Conservation (phyloP, 53 echinoderm and acorn worm species). For the Actinopyga echinites region DNA sequence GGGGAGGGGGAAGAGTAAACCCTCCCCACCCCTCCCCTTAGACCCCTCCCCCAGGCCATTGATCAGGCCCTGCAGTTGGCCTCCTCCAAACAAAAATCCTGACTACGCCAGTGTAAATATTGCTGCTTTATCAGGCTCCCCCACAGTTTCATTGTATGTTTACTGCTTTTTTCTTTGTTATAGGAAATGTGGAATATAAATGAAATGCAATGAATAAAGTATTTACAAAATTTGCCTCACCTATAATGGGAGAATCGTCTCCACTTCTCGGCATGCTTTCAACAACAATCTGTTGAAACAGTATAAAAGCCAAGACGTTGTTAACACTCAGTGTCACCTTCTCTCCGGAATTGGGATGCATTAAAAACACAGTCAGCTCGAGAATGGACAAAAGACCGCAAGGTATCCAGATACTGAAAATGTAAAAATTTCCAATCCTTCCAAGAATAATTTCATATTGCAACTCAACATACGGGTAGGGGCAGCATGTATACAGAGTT, state of each 20-base stretch:
- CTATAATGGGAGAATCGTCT: slow-evolving; percentile 17
- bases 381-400: slow-evolving; percentile 12
- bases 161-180: no score
- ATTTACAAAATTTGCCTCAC: no score
- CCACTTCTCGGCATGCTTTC: slow-evolving; percentile 35
- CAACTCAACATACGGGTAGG: slow-evolving; percentile 8
- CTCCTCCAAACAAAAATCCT: no score
- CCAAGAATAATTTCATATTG: not conserved
- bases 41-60: no score
- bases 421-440: slow-evolving; percentile 18
- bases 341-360: slow-evolving; percentile 41
- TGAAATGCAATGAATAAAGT: no score
- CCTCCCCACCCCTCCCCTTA: no score
- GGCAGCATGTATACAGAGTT: not conserved
- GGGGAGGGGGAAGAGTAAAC: no score
- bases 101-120: no score
- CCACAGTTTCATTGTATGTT: no score
- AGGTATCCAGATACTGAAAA: slow-evolving; percentile 34
- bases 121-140: no score
- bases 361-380: slow-evolving; percentile 23
- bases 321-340: slow-evolving; percentile 41
- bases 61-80: no score
- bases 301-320: slow-evolving; percentile 37
- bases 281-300: slow-evolving; percentile 31
- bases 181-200: no score